These are phyloP conservation scores for Aurelia aurita DNA, from an alignment of 30 jellyfish, hydroid and myxozoan species.

Conservation along the genomic window DNA sequence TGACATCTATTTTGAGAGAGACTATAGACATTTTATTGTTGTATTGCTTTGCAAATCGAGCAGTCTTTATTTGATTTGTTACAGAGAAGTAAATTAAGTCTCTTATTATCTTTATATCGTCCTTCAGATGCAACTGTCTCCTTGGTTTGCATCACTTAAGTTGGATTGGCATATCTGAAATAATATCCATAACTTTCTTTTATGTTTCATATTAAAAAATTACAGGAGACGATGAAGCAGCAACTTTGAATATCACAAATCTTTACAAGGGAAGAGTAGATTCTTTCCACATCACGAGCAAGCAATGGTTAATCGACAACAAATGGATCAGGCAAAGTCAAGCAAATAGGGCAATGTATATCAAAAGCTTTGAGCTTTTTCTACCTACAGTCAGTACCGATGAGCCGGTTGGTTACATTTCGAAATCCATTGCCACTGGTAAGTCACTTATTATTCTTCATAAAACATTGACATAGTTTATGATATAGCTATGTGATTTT, in stretches of 20 bases:
- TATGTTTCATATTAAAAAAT: neutral
- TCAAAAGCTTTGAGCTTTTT: slow-evolving; percentile 20
- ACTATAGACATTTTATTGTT: no score
- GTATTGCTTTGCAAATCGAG: no score
- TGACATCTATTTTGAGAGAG: no score
- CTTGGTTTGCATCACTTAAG: no score
- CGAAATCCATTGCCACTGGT: slow-evolving; percentile 5
- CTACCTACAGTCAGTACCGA: slow-evolving; percentile 18
- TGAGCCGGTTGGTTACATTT: neutral
- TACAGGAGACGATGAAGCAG: slow-evolving; percentile 3
- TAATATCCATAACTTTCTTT: no score
- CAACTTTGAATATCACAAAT: slow-evolving; percentile 14
- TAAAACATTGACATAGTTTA: no score
- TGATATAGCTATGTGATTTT: no score
- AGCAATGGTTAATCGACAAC: slow-evolving; percentile 17
- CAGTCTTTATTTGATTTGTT: no score
- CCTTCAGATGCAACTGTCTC: no score
- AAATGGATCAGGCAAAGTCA: slow-evolving; percentile 14
- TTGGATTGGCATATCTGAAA: no score
- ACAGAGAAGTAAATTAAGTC: no score
- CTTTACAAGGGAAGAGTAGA: slow-evolving; percentile 24
- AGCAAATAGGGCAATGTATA: slow-evolving; percentile 15
- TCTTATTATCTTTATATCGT: no score
- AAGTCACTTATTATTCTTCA: neutral
- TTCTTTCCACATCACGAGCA: slow-evolving; percentile 11